phyloP scores from a whole-genome alignment of 2,113 vertebrate species.

The Scortum barcoo region DNA sequence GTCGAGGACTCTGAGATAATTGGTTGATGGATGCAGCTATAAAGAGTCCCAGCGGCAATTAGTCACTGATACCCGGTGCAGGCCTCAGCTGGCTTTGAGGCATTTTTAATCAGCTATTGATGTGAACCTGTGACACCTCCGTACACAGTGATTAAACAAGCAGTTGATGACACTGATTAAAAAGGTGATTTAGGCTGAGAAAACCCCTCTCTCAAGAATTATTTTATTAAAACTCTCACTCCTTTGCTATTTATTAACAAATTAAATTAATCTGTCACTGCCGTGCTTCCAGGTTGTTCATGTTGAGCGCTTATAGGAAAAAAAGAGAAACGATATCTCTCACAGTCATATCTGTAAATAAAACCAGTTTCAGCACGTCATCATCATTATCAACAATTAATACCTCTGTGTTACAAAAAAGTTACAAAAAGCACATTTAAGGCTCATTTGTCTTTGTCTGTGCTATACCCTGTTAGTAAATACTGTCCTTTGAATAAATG shows the following conservation, averaged over 20 bases:
- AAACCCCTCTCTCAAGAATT: slow-evolving; percentile 1
- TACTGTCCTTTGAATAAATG: background rate
- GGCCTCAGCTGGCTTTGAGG: slow-evolving; percentile 33
- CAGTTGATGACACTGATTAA: slow-evolving; percentile 31
- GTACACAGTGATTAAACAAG: slow-evolving; percentile 28
- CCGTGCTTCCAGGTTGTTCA: background rate
- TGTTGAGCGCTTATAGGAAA: background rate
- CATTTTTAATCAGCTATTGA: slow-evolving; percentile 56
- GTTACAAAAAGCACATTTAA: too few species aligned
- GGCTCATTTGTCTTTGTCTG: background rate
- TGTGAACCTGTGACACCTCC: slow-evolving; percentile 19
- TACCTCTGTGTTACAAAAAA: background rate
- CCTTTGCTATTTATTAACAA: background rate
- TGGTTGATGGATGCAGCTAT: slow-evolving; percentile 22
- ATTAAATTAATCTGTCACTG: background rate
- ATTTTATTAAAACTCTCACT: slow-evolving; percentile 1
- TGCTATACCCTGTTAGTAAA: background rate
- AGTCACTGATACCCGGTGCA: background rate
- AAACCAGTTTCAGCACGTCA: background rate
- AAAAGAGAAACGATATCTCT: background rate
- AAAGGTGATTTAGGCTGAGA: slow-evolving; percentile 1
- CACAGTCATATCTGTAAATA: background rate
- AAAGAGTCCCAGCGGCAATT: slow-evolving; percentile 34
- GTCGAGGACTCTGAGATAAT: background rate
- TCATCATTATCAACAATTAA: background rate